phyloP scores from a whole-genome alignment of 2,888 invertebrate genomes.

The Malacosoma neustria region DNA sequence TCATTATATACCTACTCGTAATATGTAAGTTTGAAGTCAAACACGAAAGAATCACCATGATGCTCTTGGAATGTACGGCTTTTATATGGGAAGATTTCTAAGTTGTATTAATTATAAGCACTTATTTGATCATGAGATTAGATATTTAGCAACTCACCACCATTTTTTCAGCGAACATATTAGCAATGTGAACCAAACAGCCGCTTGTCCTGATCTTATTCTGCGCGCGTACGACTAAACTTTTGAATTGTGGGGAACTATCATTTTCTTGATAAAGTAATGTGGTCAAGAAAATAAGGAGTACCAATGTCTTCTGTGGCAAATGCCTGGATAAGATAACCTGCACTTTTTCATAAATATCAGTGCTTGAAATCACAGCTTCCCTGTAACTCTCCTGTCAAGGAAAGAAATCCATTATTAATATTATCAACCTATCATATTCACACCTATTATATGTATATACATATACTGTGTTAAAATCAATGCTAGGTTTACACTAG shows the following conservation, averaged over 20 bases:
- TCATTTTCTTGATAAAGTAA: constrained; percentile 31
- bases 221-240: constrained; percentile 31
- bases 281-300: constrained; percentile 42
- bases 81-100: too few relatives aligned
- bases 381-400: constrained; percentile 32
- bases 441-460: too few relatives aligned
- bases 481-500: too few relatives aligned
- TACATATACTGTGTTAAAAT: too few relatives aligned
- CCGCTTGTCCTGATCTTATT: constrained; percentile 50
- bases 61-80: too few relatives aligned
- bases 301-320: constrained; percentile 26
- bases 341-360: constrained; percentile 38
- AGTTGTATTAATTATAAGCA: too few relatives aligned
- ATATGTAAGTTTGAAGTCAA: too few relatives aligned
- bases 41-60: too few relatives aligned
- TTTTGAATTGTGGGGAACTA: constrained; percentile 16
- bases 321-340: constrained; percentile 28
- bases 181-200: constrained; percentile 41
- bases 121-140: too few relatives aligned
- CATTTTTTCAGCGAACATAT: constrained; percentile 40
- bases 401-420: constrained; percentile 6
- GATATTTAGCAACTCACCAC: constrained; percentile 49
- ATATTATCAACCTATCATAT: background rate
- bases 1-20: too few relatives aligned
- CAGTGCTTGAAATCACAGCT: constrained; percentile 30